Conservation (phyloP, 2,113 vertebrate genomes). For the Mastomys coucha region DNA sequence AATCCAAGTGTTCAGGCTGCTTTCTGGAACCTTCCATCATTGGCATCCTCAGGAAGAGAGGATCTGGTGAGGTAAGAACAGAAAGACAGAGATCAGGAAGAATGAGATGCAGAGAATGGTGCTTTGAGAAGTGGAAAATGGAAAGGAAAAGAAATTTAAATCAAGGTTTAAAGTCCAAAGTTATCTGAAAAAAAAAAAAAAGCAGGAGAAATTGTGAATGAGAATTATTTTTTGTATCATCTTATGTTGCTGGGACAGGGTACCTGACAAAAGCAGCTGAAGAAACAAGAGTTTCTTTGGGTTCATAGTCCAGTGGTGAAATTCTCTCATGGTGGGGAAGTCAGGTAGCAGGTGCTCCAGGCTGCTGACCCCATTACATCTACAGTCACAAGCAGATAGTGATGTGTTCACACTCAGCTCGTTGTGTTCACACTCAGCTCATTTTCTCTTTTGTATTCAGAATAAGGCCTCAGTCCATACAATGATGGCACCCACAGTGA, state of each 20-base stretch:
- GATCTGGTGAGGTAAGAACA: neutral
- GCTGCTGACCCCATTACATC: neutral
- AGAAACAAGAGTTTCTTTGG: neutral
- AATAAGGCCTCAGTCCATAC: too few relatives aligned
- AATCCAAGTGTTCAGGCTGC: neutral
- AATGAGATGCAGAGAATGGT: neutral
- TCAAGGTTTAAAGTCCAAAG: neutral
- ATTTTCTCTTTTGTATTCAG: neutral
- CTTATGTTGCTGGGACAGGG: neutral
- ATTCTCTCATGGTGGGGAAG: neutral
- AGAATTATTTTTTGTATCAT: neutral
- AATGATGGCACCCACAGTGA: neutral
- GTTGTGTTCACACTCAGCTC: too few relatives aligned
- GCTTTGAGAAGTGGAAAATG: neutral
- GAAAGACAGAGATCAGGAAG: neutral
- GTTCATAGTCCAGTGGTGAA: neutral
- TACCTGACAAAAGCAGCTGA: neutral
- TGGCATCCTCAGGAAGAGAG: neutral
- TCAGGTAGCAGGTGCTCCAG: neutral
- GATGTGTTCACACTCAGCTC: too few relatives aligned
- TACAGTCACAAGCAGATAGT: neutral
- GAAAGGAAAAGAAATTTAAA: conserved; percentile 2
- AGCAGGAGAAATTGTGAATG: neutral
- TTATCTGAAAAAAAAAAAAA: neutral
- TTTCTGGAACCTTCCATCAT: neutral